Conservation (phyloP, 2,113 vertebrate species). For the Takifugu bimaculatus region DNA sequence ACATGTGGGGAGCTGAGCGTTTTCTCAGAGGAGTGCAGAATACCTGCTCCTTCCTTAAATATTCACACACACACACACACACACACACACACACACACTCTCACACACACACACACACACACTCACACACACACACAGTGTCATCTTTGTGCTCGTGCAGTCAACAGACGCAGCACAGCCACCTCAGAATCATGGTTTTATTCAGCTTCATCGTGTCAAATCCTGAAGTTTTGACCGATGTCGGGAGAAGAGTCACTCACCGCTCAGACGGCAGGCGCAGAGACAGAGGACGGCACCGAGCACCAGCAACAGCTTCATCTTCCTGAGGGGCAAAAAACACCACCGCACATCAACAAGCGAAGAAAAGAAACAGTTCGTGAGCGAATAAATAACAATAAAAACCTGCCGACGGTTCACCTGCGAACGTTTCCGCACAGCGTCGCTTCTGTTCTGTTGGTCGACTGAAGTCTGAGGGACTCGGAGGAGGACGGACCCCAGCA, state of each 20-base stretch:
- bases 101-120: constrained; percentile 37
- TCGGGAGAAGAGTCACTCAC: constrained; percentile 49
- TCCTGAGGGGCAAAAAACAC: neutral
- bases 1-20: constrained; percentile 34
- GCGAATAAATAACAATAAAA: neutral
- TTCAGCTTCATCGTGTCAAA: neutral
- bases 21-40: constrained; percentile 37
- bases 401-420: constrained; percentile 31
- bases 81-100: constrained; percentile 20
- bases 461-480: constrained; percentile 37
- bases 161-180: constrained; percentile 2
- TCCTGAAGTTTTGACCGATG: too few relatives aligned
- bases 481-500: constrained; percentile 1
- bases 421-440: constrained; percentile 8
- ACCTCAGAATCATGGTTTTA: neutral
- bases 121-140: constrained; percentile 38
- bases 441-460: constrained; percentile 39
- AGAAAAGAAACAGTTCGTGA: too few relatives aligned
- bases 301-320: constrained; percentile 67
- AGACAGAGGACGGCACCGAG: constrained; percentile 49
- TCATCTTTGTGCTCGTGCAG: constrained; percentile 42
- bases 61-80: constrained; percentile 35
- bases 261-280: constrained; percentile 44
- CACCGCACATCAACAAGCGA: neutral
- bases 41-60: constrained; percentile 63